A percentile compares a stretch with the other conserved stretches of the same genome.
Conservation (phyloP, 1,140 invertebrate species). For the Drosophila bocqueti region DNA sequence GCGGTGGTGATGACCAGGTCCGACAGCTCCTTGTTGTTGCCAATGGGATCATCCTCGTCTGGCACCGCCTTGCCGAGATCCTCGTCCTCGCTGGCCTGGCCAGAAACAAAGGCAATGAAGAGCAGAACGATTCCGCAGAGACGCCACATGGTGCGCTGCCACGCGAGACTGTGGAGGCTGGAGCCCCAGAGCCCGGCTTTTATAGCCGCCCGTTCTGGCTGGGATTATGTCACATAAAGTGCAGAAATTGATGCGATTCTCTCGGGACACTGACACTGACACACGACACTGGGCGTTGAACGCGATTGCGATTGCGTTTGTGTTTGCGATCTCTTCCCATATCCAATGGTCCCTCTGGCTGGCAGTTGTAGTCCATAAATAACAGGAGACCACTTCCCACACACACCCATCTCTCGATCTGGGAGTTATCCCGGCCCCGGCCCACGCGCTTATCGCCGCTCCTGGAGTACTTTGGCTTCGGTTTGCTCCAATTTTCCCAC, state of each 20-base stretch:
- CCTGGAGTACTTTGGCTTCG: slow-evolving; percentile 13
- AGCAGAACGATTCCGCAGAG: slow-evolving; percentile 36
- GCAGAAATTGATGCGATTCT: slow-evolving; percentile 68
- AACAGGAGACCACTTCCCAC: slow-evolving; percentile 68
- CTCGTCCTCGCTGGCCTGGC: slow-evolving; percentile 29
- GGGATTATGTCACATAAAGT: slow-evolving; percentile 65
- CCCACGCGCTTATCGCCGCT: slow-evolving; percentile 42
- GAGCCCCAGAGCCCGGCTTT: slow-evolving; percentile 41
- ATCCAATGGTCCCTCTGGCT: slow-evolving; percentile 57
- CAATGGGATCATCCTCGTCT: slow-evolving; percentile 53
- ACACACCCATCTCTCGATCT: slow-evolving; percentile 61
- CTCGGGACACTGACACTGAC: slow-evolving; percentile 38
- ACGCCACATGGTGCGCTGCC: slow-evolving; percentile 45
- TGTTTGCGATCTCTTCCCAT: slow-evolving; percentile 60
- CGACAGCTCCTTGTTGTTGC: slow-evolving; percentile 76
- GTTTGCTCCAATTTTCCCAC: slow-evolving; percentile 77
- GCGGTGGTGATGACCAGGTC: slow-evolving; percentile 81
- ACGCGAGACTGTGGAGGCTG: slow-evolving; percentile 53
- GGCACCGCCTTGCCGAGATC: slow-evolving; percentile 26
- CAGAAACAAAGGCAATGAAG: slow-evolving; percentile 4
- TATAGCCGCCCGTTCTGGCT: slow-evolving; percentile 52
- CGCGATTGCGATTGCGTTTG: slow-evolving; percentile 2
- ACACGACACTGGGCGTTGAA: slow-evolving; percentile 46
- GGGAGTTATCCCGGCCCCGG: slow-evolving; percentile 22
- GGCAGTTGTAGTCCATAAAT: slow-evolving; percentile 59